Evolutionary conservation across 2,888 invertebrate species (phyloP), one percentile per base, ranked within the genome.

Genomic region (Chaitophorus viminalis): DNA sequence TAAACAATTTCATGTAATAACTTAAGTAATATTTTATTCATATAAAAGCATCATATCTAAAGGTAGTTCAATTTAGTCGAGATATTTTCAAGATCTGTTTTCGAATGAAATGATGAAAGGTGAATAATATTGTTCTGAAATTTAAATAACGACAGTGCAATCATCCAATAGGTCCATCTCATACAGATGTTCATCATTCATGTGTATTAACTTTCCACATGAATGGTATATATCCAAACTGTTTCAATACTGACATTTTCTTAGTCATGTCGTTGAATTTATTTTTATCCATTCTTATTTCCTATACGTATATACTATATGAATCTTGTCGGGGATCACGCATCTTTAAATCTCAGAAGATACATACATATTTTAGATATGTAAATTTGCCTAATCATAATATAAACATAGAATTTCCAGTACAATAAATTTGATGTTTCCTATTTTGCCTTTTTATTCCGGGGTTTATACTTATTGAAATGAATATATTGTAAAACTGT

Each of bases 391-490:
- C 60, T 60, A 25, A 60, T 60, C 60, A 25, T 60, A 60, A 60
- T 60, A 25, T 60, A 60, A 60, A 60, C 54, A 54, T 60, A 60
- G 60, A 60, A 60, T 60, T 60, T 60, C 60, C 25, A 60, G 4
- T 60, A 60, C 25, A 60, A 60, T 60, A 60, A 60, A 60, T 60
- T 60, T 25, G 6, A 60, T 68, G 9, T 52, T 77, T 77, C 21
- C 46, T 54, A 77, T 77, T 54, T 29, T 14, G 31, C 31, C 5
- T 31, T 77, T 77, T 77, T 54, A 31, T 54, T 46, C 52, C 31
- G 54, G 39, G 31, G 54, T 77, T 54, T 31, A 77, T 77, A 8
- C n/a, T 68, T 68, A 68, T 68, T 29, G 68, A 68, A 68, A 68
- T 3, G 29, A 68, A 68, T 29, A 29, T 29, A 68, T 68, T 68